Conservation (phyloP, 2,888 invertebrate species). For the Molanna angustata region DNA sequence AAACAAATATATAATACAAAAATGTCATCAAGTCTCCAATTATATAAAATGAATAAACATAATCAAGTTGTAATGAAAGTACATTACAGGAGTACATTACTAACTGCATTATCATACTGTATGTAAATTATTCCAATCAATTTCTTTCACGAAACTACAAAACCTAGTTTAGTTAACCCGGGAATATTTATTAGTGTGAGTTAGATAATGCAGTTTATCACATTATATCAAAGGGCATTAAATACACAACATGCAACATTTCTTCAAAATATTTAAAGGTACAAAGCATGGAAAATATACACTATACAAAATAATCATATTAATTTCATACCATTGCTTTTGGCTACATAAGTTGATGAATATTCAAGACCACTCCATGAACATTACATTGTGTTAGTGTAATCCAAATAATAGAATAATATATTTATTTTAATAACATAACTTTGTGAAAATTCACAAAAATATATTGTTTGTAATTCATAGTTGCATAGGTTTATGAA, state of each 20-base stretch:
- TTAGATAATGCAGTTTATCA: conserved; percentile 12
- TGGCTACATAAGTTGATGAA: conserved; percentile 11
- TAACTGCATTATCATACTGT: no score
- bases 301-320: conserved; percentile 4
- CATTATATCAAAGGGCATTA: conserved; percentile 6
- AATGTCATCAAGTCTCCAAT: conserved; percentile 17
- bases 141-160: no score
- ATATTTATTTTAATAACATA: no score
- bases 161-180: no score
- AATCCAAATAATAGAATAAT: conserved; percentile 11
- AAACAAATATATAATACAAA: conserved; percentile 24
- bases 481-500: conserved; percentile 6
- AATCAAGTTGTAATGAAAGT: no score
- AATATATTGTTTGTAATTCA: conserved; percentile 11
- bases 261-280: conserved; percentile 8
- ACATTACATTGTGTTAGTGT: conserved; percentile 7
- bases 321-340: conserved; percentile 10
- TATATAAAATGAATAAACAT: no score
- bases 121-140: no score
- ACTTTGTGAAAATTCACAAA: conserved; percentile 4
- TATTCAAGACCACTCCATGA: conserved; percentile 3
- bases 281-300: conserved; percentile 10
- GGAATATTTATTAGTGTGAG: not conserved
- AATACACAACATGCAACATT: conserved; percentile 5
- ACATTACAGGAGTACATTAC: no score